Conservation (phyloP, 2,888 invertebrate species). For the Pollenia labialis region DNA sequence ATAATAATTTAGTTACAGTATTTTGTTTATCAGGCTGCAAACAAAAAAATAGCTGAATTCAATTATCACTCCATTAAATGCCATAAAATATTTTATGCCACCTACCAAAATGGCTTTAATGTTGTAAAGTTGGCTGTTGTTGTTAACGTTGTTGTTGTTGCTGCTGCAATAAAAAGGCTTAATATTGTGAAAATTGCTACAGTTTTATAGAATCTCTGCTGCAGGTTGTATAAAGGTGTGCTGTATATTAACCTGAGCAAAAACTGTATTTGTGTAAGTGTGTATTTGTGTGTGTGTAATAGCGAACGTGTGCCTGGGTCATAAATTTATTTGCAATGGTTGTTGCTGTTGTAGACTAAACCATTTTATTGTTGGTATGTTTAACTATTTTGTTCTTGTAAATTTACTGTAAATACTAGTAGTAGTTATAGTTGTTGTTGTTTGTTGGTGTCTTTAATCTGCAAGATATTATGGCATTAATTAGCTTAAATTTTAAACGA, state of each 20-base stretch:
- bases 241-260: slow-evolving; percentile 39
- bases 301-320: slow-evolving; percentile 62
- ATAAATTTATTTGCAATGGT: slow-evolving; percentile 52
- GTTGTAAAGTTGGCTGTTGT: slow-evolving; percentile 33
- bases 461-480: slow-evolving; percentile 58
- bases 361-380: slow-evolving; percentile 61
- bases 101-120: slow-evolving; percentile 62
- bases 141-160: slow-evolving; percentile 11
- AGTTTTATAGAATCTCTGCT: slow-evolving; percentile 61
- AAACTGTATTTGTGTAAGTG: slow-evolving; percentile 13
- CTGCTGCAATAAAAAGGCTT: slow-evolving; percentile 56
- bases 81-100: slow-evolving; percentile 63
- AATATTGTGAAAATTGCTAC: slow-evolving; percentile 61
- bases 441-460: slow-evolving; percentile 43
- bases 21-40: slow-evolving; percentile 31
- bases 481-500: slow-evolving; percentile 48
- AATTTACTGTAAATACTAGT: slow-evolving; percentile 35
- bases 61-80: slow-evolving; percentile 70
- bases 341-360: slow-evolving; percentile 47
- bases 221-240: slow-evolving; percentile 39
- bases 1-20: slow-evolving; percentile 52
- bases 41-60: slow-evolving; percentile 47
- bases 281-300: slow-evolving; percentile 19
- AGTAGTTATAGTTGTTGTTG: not conserved
- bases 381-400: slow-evolving; percentile 29